A percentile compares a stretch with the other conserved stretches of the same genome.
Conservation (phyloP, 2,113 vertebrate genomes). For the Hoplias malabaricus region DNA sequence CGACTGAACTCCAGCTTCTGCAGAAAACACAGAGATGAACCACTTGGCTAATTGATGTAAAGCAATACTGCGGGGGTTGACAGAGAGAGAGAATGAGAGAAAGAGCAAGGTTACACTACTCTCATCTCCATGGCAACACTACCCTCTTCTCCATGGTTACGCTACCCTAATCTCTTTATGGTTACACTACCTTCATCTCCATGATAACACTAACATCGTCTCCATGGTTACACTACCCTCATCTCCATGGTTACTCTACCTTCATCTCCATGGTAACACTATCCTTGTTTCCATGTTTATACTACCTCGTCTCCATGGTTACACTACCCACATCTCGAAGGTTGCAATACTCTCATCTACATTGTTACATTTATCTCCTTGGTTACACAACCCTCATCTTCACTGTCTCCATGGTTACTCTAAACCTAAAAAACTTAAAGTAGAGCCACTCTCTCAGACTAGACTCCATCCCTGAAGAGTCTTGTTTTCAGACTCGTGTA, state of each 20-base stretch:
- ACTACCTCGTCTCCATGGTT: background rate
- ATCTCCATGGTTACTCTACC: background rate
- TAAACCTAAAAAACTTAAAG: background rate
- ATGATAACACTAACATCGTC: background rate
- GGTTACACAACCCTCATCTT: background rate
- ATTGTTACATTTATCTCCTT: too few species aligned
- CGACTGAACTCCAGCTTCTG: slow-evolving; percentile 9
- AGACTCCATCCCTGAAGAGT: background rate
- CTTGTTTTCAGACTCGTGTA: background rate
- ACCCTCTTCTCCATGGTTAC: background rate
- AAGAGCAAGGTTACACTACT: background rate
- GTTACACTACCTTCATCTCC: background rate
- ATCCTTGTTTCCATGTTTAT: too few species aligned
- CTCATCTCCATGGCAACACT: background rate
- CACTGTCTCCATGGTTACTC: background rate
- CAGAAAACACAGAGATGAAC: slow-evolving; percentile 12
- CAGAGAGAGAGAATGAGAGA: too few species aligned
- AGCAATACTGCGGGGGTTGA: slow-evolving; percentile 18
- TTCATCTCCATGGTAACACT: background rate
- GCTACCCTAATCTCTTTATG: background rate
- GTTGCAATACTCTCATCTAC: background rate
- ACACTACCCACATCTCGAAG: background rate
- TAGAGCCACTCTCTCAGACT: background rate
- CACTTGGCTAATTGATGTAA: slow-evolving; percentile 16
- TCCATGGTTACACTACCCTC: background rate